Conservation (phyloP, 2,797 vertebrate species). For the Australoheros facetus region DNA sequence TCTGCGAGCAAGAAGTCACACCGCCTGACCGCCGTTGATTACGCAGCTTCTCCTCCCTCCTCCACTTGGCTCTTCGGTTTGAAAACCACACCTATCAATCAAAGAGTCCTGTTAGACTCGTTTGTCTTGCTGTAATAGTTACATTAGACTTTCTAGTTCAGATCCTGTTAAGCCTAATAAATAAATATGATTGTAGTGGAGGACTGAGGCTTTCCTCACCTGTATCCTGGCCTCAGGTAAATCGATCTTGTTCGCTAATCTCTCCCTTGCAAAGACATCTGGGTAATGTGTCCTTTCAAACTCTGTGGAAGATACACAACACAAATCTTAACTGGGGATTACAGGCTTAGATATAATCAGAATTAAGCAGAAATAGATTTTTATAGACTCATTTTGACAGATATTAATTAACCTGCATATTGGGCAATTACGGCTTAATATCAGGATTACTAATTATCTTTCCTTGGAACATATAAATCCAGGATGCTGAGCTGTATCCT, state of each 20-base stretch:
- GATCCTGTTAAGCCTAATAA: background rate
- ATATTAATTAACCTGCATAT: background rate
- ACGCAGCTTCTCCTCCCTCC: conserved; percentile 88
- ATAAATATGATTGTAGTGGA: background rate
- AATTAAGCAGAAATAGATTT: background rate
- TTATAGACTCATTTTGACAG: background rate
- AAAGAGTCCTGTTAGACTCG: conserved; percentile 18
- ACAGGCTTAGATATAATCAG: background rate
- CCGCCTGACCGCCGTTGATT: conserved; percentile 86
- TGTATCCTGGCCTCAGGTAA: conserved; percentile 90
- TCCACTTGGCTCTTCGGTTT: conserved; percentile 90
- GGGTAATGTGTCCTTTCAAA: conserved; percentile 91
- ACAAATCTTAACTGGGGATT: conserved; percentile 14
- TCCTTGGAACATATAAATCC: conserved; percentile 52
- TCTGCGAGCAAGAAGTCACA: conserved; percentile 82
- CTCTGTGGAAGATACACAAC: conserved; percentile 74
- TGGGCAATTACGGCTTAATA: conserved; percentile 15
- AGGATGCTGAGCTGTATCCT: conserved; percentile 66
- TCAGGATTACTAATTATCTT: conserved; percentile 44
- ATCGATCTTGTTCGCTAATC: conserved; percentile 88
- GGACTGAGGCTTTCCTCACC: conserved; percentile 62
- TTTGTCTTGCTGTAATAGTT: background rate
- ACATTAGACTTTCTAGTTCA: background rate
- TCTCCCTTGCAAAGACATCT: conserved; percentile 88
- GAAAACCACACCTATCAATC: conserved; percentile 89